Percentiles rank a stretch among this genome's conserved stretches.
These are phyloP conservation scores for Pandemis corylana DNA, from an alignment of 2,888 invertebrate species.

Conservation along the genomic window DNA sequence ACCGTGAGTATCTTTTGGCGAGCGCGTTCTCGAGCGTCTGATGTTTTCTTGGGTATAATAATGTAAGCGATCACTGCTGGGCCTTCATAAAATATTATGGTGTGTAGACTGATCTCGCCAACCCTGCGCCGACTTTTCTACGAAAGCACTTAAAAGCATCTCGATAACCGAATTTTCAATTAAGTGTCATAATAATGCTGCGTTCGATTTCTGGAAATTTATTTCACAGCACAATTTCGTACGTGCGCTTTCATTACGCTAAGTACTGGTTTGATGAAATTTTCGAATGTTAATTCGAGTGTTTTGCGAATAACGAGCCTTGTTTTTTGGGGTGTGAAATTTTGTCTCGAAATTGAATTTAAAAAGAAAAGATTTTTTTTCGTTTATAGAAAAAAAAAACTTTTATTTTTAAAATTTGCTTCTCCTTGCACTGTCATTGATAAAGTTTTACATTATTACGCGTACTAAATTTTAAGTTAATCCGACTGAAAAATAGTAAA, in stretches of 20 bases:
- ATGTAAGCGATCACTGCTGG: too few species aligned
- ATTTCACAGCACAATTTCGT: slow-evolving; percentile 75
- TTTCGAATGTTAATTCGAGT: slow-evolving; percentile 41
- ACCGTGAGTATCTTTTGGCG: too few species aligned
- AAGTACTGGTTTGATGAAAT: slow-evolving; percentile 51
- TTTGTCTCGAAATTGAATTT: neutral
- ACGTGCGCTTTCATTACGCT: slow-evolving; percentile 69
- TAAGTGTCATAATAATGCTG: slow-evolving; percentile 79
- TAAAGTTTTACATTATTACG: too few species aligned
- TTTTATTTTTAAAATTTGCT: neutral
- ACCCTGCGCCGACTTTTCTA: slow-evolving; percentile 70
- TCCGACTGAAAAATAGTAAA: too few species aligned
- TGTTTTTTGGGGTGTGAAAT: slow-evolving; percentile 34
- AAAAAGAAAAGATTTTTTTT: neutral
- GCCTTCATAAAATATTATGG: neutral
- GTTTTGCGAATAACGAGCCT: slow-evolving; percentile 33
- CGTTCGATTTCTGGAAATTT: slow-evolving; percentile 70
- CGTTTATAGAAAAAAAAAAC: neutral
- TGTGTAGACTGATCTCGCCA: slow-evolving; percentile 47
- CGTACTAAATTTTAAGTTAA: too few species aligned
- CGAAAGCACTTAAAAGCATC: slow-evolving; percentile 76
- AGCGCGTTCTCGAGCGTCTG: too few species aligned
- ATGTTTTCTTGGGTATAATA: too few species aligned
- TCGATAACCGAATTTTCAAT: slow-evolving; percentile 81
- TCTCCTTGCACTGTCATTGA: too few species aligned